Evolutionary conservation across 2,888 invertebrate genomes (phyloP).

Genomic region (Seira ritae): DNA sequence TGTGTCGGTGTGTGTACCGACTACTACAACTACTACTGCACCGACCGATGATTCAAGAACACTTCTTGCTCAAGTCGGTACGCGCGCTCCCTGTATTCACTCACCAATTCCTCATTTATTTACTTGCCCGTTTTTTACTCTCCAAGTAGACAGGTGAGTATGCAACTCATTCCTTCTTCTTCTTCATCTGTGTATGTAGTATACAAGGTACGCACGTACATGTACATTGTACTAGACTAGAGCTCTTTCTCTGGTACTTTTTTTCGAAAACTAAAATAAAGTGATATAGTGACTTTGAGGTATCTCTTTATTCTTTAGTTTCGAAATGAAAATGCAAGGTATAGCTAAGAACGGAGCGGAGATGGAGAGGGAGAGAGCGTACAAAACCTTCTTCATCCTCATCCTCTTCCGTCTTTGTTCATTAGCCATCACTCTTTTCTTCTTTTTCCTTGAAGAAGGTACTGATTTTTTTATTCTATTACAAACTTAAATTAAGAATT

Average conservation of each 20-base stretch:
- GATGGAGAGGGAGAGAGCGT: not conserved
- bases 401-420: conserved; percentile 47
- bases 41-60: no score
- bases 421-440: conserved; percentile 54
- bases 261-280: not conserved
- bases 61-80: no score
- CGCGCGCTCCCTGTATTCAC: conserved; percentile 37
- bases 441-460: conserved; percentile 17
- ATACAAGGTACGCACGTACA: no score
- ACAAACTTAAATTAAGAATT: conserved; percentile 46
- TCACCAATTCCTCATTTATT: conserved; percentile 60
- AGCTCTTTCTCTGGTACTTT: not conserved
- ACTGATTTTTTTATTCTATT: conserved; percentile 13
- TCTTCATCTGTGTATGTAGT: no score
- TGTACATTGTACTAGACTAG: not conserved
- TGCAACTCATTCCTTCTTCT: not conserved
- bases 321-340: conserved; percentile 1
- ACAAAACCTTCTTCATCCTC: not conserved
- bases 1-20: conserved; percentile 22
- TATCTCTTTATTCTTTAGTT: not conserved
- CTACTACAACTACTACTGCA: no score
- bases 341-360: not conserved
- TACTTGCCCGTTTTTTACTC: conserved; percentile 32
- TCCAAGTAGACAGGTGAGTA: not conserved
- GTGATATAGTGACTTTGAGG: conserved; percentile 4